phyloP scores from a whole-genome alignment of 2,888 invertebrate species.

The Tethea ocularis region DNA sequence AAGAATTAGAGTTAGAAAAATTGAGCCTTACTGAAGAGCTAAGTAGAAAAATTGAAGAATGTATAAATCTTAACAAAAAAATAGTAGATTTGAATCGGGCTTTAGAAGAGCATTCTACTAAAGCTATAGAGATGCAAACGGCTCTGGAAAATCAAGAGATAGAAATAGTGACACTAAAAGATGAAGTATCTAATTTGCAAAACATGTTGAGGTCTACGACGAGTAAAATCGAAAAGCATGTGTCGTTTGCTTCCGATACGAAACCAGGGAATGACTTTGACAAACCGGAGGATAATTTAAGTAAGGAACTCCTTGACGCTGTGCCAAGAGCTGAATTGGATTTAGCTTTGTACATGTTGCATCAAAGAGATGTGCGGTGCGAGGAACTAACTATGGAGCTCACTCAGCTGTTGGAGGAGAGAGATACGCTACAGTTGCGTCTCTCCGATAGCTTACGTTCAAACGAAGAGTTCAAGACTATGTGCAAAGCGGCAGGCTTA shows the following conservation, averaged over 20 bases:
- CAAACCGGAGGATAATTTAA: constrained; percentile 35
- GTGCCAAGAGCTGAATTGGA: constrained; percentile 88
- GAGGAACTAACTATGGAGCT: constrained; percentile 94
- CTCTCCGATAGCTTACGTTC: constrained; percentile 91
- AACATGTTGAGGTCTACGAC: constrained; percentile 54
- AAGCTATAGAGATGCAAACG: constrained; percentile 82
- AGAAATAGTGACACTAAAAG: constrained; percentile 89
- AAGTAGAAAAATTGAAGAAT: constrained; percentile 74
- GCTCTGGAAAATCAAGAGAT: constrained; percentile 88
- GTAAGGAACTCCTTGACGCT: constrained; percentile 64
- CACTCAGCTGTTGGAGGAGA: constrained; percentile 91
- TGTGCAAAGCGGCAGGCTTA: constrained; percentile 49
- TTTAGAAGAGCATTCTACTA: constrained; percentile 81
- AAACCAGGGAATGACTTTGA: constrained; percentile 56
- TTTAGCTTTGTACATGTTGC: constrained; percentile 92
- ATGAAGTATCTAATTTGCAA: constrained; percentile 81
- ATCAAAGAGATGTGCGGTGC: constrained; percentile 93
- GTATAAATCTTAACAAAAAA: constrained; percentile 74
- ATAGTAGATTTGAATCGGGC: constrained; percentile 80
- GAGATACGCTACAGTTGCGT: constrained; percentile 92
- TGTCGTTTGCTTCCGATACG: constrained; percentile 75
- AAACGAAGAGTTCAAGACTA: constrained; percentile 83
- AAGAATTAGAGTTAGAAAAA: constrained; percentile 59
- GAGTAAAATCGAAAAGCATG: constrained; percentile 72
- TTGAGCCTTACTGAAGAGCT: constrained; percentile 56